Evolutionary conservation across 2,113 vertebrate species (phyloP).

Genomic region (Takifugu bimaculatus): DNA sequence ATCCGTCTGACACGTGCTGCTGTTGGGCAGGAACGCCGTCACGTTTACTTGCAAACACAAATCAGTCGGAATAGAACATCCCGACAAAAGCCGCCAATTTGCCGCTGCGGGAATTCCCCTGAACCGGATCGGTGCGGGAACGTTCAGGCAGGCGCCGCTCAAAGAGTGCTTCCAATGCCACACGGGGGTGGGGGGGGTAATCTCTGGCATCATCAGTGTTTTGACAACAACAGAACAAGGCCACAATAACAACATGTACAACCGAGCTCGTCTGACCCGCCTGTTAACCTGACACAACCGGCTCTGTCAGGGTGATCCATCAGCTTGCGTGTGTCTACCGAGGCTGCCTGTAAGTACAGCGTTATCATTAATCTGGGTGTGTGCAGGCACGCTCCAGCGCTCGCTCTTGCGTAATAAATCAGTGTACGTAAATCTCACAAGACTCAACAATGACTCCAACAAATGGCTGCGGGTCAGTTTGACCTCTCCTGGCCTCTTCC

Average conservation of each 20-base stretch:
- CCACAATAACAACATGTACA: constrained; percentile 16
- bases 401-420: constrained; percentile 26
- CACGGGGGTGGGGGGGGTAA: not conserved
- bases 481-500: constrained; percentile 14
- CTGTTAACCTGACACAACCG: constrained; percentile 20
- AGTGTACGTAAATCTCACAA: constrained; percentile 33
- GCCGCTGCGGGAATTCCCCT: no score
- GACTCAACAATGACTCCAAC: constrained; percentile 29
- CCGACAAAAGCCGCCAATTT: no score
- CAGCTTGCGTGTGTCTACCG: constrained; percentile 24
- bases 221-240: constrained; percentile 15
- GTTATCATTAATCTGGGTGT: constrained; percentile 24
- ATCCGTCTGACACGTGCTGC: constrained; percentile 38
- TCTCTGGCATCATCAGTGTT: constrained; percentile 10
- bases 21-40: not conserved
- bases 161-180: no score
- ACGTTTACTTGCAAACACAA: no score
- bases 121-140: no score
- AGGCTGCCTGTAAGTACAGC: constrained; percentile 31
- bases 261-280: not conserved
- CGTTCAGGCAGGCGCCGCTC: no score
- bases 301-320: constrained; percentile 23
- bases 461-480: constrained; percentile 33
- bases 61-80: not conserved
- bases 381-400: not conserved